Percentiles rank a stretch among this genome's conserved stretches.
Conservation (phyloP, 2,113 vertebrate species). For the Nibea albiflora region DNA sequence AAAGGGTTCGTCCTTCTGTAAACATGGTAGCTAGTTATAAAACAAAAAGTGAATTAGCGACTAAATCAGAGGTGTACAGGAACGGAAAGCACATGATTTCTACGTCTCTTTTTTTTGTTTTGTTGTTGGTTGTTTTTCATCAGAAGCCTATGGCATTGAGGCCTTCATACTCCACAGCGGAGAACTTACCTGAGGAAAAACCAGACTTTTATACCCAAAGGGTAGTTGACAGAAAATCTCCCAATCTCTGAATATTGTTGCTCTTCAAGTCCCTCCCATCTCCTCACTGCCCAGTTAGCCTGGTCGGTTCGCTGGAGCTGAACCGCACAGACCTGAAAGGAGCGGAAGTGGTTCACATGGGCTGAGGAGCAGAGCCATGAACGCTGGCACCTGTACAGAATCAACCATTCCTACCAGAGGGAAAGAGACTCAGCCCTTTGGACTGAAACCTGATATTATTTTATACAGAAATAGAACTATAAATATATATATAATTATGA, state of each 20-base stretch:
- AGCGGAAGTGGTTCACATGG: constrained; percentile 44
- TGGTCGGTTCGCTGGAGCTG: constrained; percentile 47
- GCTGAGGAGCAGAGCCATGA: constrained; percentile 72
- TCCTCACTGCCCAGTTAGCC: constrained; percentile 55
- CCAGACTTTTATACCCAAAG: constrained; percentile 78
- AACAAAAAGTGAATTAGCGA: constrained; percentile 57
- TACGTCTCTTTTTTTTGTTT: constrained; percentile 34
- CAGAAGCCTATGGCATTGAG: constrained; percentile 80
- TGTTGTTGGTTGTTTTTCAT: constrained; percentile 37
- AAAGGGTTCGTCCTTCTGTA: constrained; percentile 66
- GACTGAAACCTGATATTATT: constrained; percentile 82
- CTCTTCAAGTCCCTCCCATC: constrained; percentile 73
- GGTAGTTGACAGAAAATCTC: constrained; percentile 57
- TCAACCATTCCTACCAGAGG: constrained; percentile 82
- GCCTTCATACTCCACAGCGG: constrained; percentile 79
- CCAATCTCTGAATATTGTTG: constrained; percentile 69
- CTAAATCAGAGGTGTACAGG: constrained; percentile 80
- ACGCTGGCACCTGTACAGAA: constrained; percentile 83
- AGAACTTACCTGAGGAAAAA: constrained; percentile 71
- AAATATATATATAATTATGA: constrained; percentile 82
- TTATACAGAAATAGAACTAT: constrained; percentile 86
- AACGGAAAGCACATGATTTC: constrained; percentile 79
- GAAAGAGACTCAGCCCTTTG: constrained; percentile 78
- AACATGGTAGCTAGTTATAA: constrained; percentile 68
- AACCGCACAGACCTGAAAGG: constrained; percentile 29